These are phyloP conservation scores for Notodonta ziczac DNA, from an alignment of 2,888 invertebrate species.

Conservation along the genomic window DNA sequence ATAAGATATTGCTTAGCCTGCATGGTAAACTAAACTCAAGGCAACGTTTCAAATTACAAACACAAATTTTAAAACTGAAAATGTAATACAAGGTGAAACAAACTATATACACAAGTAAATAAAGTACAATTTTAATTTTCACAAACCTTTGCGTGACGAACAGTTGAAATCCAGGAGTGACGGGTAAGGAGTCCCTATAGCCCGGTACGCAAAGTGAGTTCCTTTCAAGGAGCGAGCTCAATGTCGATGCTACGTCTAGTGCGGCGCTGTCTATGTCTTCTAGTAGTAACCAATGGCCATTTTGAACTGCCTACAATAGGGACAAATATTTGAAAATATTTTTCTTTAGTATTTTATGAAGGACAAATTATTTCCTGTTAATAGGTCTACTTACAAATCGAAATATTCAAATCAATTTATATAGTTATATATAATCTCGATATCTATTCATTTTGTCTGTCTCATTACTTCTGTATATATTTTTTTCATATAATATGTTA, in stretches of 20 bases:
- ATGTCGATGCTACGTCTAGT: constrained; percentile 94
- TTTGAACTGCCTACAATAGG: constrained; percentile 88
- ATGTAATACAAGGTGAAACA: constrained; percentile 3
- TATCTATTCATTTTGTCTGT: too few species aligned
- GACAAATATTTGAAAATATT: background rate
- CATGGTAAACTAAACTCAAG: background rate
- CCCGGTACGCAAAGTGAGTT: constrained; percentile 94
- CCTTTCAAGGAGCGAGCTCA: constrained; percentile 94
- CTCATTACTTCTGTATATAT: too few species aligned
- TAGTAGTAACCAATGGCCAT: constrained; percentile 95
- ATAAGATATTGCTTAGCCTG: background rate
- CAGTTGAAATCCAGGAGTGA: constrained; percentile 94
- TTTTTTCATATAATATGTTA: too few species aligned
- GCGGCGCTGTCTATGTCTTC: constrained; percentile 98
- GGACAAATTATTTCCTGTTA: too few species aligned
- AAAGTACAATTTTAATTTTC: constrained; percentile 10
- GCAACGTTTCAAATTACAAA: constrained; percentile 19
- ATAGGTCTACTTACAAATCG: too few species aligned
- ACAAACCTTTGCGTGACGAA: constrained; percentile 94
- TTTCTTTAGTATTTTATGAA: background rate
- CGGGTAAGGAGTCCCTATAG: constrained; percentile 91
- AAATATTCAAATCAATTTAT: too few species aligned
- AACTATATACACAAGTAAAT: background rate
- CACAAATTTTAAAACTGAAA: constrained; percentile 26
- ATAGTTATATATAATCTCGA: too few species aligned